Evolutionary conservation across 2,888 invertebrate genomes (phyloP).

Genomic region (Rosalia funebris): DNA sequence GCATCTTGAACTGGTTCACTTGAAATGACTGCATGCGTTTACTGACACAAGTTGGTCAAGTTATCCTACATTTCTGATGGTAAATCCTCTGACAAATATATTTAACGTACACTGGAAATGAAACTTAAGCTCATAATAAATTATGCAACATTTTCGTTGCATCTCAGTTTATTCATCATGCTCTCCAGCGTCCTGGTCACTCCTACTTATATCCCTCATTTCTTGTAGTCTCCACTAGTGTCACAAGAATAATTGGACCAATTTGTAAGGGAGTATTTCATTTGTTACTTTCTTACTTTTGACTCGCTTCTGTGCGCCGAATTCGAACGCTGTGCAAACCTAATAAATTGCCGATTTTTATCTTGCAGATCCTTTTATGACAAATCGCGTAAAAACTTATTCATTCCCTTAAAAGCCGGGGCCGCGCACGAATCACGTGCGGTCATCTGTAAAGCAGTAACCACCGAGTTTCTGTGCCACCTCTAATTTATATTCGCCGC

Average conservation of each 20-base stretch:
- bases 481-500: background rate
- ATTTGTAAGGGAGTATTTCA: slow-evolving; percentile 17
- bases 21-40: no score
- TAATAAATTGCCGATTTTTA: slow-evolving; percentile 30
- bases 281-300: slow-evolving; percentile 28
- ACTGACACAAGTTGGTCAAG: no score
- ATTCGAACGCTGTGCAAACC: slow-evolving; percentile 11
- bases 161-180: background rate
- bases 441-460: background rate
- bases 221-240: background rate
- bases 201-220: background rate
- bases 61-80: no score
- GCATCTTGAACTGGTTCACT: no score
- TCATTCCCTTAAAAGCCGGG: slow-evolving; percentile 41
- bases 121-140: no score
- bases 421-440: background rate
- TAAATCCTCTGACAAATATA: no score
- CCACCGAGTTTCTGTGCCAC: background rate
- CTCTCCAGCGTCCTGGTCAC: background rate
- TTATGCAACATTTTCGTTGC: background rate
- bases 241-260: slow-evolving; percentile 2
- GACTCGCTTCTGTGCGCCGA: slow-evolving; percentile 11
- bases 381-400: slow-evolving; percentile 40
- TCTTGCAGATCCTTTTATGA: slow-evolving; percentile 32
- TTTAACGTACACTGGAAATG: no score